These are phyloP conservation scores for Eulithis testata DNA, from an alignment of 2,888 invertebrate species.

Conservation along the genomic window DNA sequence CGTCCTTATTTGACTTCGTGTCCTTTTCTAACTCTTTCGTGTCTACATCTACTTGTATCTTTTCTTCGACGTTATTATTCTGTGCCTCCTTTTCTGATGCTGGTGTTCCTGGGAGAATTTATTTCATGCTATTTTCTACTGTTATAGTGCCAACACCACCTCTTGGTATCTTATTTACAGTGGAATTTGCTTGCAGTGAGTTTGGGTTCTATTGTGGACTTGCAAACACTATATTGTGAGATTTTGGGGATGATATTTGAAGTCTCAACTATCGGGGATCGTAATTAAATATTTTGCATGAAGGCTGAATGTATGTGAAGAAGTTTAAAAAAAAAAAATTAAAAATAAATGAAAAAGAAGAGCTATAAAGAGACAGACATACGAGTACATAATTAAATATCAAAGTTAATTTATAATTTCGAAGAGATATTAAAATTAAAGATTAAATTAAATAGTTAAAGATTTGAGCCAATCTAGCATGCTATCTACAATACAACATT, in stretches of 20 bases:
- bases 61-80: slow-evolving; percentile 72
- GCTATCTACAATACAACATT: slow-evolving; percentile 42
- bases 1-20: slow-evolving; percentile 51
- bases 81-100: slow-evolving; percentile 56
- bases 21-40: slow-evolving; percentile 63
- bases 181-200: neutral
- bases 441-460: neutral
- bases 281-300: no score
- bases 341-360: neutral
- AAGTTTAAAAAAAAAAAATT: neutral
- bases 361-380: slow-evolving; percentile 3
- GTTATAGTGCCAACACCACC: slow-evolving; percentile 15
- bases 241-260: neutral
- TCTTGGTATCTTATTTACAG: slow-evolving; percentile 21
- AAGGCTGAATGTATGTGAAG: no score
- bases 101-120: slow-evolving; percentile 73
- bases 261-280: no score
- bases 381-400: neutral
- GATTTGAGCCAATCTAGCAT: slow-evolving; percentile 34
- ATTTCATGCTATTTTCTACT: slow-evolving; percentile 53
- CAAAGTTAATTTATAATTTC: neutral
- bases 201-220: neutral
- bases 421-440: slow-evolving; percentile 19
- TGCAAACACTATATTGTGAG: neutral
- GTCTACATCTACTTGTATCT: slow-evolving; percentile 61